Evolutionary conservation across 2,888 invertebrate genomes (phyloP).

Genomic region (Epirrhoe tristata): DNA sequence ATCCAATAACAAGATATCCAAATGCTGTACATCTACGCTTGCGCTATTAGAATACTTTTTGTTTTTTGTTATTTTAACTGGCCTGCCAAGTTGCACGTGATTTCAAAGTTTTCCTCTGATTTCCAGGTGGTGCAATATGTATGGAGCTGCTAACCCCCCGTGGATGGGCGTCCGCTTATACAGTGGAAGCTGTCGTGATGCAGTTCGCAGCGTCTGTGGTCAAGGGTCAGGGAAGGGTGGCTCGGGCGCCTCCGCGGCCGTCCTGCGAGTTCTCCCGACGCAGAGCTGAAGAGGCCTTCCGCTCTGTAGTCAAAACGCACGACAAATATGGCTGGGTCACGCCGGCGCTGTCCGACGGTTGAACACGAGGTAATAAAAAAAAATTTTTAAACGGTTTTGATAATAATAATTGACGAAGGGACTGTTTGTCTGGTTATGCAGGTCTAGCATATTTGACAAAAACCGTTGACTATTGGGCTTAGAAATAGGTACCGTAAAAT

Average conservation of each 20-base stretch:
- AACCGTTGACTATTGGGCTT: too few species aligned
- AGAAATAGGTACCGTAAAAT: too few species aligned
- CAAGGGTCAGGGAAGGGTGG: constrained; percentile 94
- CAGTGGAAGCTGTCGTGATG: constrained; percentile 94
- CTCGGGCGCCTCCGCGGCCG: constrained; percentile 91
- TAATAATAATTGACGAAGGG: not conserved
- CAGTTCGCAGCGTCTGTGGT: constrained; percentile 95
- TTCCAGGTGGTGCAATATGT: constrained; percentile 91
- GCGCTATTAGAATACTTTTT: too few species aligned
- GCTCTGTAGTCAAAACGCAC: constrained; percentile 94
- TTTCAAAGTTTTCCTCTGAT: not conserved
- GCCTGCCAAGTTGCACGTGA: not conserved
- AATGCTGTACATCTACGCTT: too few species aligned
- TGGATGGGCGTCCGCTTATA: constrained; percentile 95
- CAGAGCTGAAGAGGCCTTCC: constrained; percentile 95
- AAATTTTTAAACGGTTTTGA: not conserved
- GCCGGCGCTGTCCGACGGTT: constrained; percentile 94
- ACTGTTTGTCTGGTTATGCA: too few species aligned
- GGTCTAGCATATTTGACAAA: too few species aligned
- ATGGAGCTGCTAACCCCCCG: constrained; percentile 95
- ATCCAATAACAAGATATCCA: too few species aligned
- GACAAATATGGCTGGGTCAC: constrained; percentile 97
- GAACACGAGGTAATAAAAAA: constrained; percentile 63
- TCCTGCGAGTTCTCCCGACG: constrained; percentile 91
- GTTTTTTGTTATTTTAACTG: not conserved